Conservation (phyloP, 2,797 vertebrate species). For the Chelon labrosus region DNA sequence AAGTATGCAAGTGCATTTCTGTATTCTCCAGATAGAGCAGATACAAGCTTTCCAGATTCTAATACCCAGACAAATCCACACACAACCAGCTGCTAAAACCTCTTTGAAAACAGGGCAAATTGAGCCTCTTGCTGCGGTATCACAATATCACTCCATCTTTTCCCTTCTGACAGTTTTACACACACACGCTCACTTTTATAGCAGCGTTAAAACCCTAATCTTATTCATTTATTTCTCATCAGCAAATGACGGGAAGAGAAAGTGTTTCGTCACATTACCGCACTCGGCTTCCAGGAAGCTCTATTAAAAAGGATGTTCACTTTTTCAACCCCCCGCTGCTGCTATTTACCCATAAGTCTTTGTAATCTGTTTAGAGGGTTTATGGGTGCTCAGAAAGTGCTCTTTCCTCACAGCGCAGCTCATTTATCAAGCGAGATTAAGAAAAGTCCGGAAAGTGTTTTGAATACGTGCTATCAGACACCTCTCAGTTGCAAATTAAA, state of each 20-base stretch:
- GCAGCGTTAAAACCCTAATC: constrained; percentile 75
- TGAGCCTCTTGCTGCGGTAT: constrained; percentile 44
- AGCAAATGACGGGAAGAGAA: constrained; percentile 78
- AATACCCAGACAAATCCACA: constrained; percentile 21
- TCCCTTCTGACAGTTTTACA: constrained; percentile 34
- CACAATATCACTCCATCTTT: constrained; percentile 43
- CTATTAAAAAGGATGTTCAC: constrained; percentile 69
- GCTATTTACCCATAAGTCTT: constrained; percentile 80
- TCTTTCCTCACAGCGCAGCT: constrained; percentile 64
- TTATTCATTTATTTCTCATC: constrained; percentile 80
- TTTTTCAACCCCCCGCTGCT: constrained; percentile 58
- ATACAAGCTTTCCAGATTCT: no score
- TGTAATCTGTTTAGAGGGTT: constrained; percentile 79
- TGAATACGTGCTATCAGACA: constrained; percentile 66
- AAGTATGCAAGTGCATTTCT: no score
- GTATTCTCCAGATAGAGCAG: no score
- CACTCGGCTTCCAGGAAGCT: constrained; percentile 75
- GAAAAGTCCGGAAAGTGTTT: constrained; percentile 75
- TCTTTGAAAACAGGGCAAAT: constrained; percentile 44
- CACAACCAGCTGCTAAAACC: constrained; percentile 28
- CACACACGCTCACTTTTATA: constrained; percentile 4
- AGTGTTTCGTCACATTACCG: constrained; percentile 74
- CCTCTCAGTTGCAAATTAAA: constrained; percentile 68
- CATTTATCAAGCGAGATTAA: constrained; percentile 79
- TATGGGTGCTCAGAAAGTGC: constrained; percentile 78